Evolutionary conservation across 1,140 invertebrate species (phyloP), one percentile per base, ranked within the genome.

Genomic region (Amyelois transitella): DNA sequence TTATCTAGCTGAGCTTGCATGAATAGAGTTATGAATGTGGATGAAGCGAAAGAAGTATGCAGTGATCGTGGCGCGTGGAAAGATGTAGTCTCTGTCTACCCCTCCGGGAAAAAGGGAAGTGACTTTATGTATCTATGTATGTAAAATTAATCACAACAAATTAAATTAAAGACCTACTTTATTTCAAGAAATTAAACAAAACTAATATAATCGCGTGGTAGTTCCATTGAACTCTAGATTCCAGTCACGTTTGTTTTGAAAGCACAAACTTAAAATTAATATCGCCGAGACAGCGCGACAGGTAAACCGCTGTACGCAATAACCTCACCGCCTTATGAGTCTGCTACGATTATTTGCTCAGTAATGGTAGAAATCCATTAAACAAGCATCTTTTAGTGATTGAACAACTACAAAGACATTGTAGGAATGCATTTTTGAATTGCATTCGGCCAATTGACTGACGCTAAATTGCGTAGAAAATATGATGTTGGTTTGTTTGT

Each of bases 311-410:
- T 14, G 45, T 3, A 12, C 14, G 32, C 58, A 70, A 66, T 62
- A 62, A 62, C 59, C 17, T 12, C 55, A 43, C 67, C 53, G 52
- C 64, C 68, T 83, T 72, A 77, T 22, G 58, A 67, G 68, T 79
- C 75, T 70, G 75, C 74, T 78, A 73, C 77, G 84, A 84, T 86
- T 87, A 87, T 87, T 86, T 81, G 81, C 71, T 82, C 79, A 76
- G 79, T 82, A 85, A 87, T 87, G 84, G 81, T 84, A 78, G 77
- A 86, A 86, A 86, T 85, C 82, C 84, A 86, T 87, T 87, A 87
- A 86, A 87, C 79, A 73, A 81, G 77, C 71, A 79, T 83, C 81
- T 87, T 87, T 87, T 86, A 83, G 81, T 83, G 79, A 84, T 86
- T 81, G 79, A 80, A 81, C 70, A 73, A 72, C 69, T 76, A 75